These are phyloP conservation scores for Momotus momota DNA, from an alignment of 2,797 vertebrate species.

Conservation along the genomic window DNA sequence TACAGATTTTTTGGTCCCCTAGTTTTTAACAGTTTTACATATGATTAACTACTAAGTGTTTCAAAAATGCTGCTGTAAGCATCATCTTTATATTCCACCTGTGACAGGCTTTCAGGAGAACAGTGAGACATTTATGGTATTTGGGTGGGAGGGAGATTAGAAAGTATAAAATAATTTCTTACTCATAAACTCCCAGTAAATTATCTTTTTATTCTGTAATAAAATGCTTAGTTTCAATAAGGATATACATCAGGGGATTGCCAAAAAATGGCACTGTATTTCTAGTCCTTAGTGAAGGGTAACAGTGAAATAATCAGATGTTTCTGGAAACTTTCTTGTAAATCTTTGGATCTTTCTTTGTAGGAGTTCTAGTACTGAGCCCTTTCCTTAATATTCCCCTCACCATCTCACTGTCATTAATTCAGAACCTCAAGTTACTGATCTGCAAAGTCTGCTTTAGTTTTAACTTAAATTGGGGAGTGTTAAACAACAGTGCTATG, in stretches of 20 bases:
- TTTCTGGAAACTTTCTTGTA: conserved; percentile 13
- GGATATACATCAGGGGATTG: background rate
- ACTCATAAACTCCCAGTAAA: conserved; percentile 43
- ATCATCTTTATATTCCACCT: conserved; percentile 52
- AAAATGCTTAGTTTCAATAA: conserved; percentile 36
- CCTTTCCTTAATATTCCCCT: conserved; percentile 45
- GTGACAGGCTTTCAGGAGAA: background rate
- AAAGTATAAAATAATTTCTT: conserved; percentile 47
- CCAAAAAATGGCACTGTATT: conserved; percentile 11
- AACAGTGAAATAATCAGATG: background rate
- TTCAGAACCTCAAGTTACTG: conserved; percentile 38
- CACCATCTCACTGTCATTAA: conserved; percentile 54
- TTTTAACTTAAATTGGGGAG: conserved; percentile 59
- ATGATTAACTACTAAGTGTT: conserved; percentile 56
- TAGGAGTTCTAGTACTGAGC: background rate
- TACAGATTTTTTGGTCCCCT: conserved; percentile 63
- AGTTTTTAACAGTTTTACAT: conserved; percentile 65
- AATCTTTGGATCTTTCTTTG: background rate
- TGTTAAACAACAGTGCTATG: background rate
- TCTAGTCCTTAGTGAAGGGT: conserved; percentile 8
- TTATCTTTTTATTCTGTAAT: conserved; percentile 44
- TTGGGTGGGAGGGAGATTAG: conserved; percentile 42
- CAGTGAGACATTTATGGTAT: conserved; percentile 36
- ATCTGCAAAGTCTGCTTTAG: background rate
- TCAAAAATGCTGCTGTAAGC: conserved; percentile 57